phyloP scores from a whole-genome alignment of 2,797 vertebrate genomes.

The Lutra lutra region DNA sequence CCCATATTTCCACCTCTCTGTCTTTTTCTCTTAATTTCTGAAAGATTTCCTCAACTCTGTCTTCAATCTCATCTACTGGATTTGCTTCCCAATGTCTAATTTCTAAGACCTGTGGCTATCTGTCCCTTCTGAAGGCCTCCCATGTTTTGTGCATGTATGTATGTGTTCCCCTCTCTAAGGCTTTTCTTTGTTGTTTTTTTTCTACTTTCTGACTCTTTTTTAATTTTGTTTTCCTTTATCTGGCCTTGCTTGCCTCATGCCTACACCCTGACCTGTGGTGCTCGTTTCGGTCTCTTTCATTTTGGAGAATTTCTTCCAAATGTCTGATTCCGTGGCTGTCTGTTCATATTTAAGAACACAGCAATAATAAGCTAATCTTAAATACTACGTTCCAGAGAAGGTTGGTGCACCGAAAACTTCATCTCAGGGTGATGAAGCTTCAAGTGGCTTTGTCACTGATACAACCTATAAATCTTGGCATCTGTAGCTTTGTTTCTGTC shows the following conservation, averaged over 20 bases:
- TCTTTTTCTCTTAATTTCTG: conserved; percentile 21
- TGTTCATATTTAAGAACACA: conserved; percentile 16
- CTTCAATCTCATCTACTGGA: not conserved
- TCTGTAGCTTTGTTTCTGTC: not conserved
- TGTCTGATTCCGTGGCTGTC: not conserved
- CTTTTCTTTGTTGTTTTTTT: not conserved
- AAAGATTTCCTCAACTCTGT: conserved; percentile 2
- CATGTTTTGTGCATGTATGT: not conserved
- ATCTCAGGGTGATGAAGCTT: not conserved
- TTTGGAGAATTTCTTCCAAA: not conserved
- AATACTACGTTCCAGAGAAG: not conserved
- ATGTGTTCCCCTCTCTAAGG: not conserved
- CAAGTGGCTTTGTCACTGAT: not conserved
- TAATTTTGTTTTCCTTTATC: not conserved
- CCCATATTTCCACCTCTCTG: not conserved
- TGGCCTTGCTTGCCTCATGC: not conserved
- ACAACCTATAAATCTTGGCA: not conserved
- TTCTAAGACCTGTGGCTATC: not conserved
- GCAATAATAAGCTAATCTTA: not conserved
- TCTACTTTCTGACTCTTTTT: not conserved
- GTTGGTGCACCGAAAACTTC: not conserved
- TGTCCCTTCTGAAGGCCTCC: not conserved
- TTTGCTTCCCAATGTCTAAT: conserved; percentile 2
- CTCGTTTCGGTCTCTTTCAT: not conserved
- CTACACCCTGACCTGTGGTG: not conserved